Evolutionary conservation across 2,797 vertebrate species (phyloP).

Genomic region (Hipposideros larvatus): DNA sequence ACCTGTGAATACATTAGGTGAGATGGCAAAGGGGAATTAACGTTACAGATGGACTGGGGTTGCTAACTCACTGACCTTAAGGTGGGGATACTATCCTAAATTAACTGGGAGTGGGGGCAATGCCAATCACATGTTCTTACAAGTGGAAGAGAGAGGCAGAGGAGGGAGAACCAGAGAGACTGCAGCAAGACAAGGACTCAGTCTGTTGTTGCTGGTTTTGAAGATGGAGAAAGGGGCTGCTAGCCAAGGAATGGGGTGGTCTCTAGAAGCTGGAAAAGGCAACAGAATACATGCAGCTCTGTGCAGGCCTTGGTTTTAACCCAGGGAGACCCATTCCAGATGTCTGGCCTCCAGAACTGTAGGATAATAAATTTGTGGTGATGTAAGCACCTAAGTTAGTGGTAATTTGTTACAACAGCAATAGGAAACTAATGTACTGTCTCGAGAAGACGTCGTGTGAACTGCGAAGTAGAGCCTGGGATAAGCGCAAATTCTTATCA

Average conservation of each 20-base stretch:
- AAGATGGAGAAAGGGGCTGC: background rate
- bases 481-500: background rate
- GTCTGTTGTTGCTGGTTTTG: background rate
- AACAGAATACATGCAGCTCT: background rate
- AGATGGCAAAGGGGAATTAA: background rate
- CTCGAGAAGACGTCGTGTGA: background rate
- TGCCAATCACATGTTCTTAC: background rate
- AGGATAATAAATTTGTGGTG: background rate
- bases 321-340: background rate
- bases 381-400: background rate
- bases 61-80: background rate
- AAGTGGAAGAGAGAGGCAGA: background rate
- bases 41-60: background rate
- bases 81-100: background rate
- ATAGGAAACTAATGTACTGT: background rate
- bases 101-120: background rate
- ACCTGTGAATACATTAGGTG: background rate
- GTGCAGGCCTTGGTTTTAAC: background rate
- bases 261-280: background rate
- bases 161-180: background rate
- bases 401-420: background rate
- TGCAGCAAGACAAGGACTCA: background rate
- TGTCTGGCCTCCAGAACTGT: background rate
- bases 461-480: background rate
- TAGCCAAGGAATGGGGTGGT: background rate